These are phyloP conservation scores for Rhegmatorhina hoffmannsi DNA, from an alignment of 2,113 vertebrate genomes.

Conservation along the genomic window DNA sequence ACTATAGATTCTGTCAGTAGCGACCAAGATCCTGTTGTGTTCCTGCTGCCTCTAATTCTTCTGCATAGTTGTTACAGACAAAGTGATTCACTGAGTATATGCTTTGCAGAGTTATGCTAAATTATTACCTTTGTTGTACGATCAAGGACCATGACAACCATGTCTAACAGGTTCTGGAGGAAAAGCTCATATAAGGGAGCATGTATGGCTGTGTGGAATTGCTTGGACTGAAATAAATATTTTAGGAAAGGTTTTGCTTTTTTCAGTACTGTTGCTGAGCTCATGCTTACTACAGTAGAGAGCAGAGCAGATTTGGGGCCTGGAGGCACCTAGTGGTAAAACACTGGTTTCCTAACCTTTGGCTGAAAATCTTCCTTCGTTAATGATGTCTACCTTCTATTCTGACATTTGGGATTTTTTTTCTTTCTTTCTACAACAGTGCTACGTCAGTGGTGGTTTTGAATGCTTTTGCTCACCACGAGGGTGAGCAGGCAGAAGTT, in stretches of 20 bases:
- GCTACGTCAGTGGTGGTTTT: neutral
- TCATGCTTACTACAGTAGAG: neutral
- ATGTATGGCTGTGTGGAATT: neutral
- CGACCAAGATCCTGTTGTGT: neutral
- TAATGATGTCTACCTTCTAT: rapidly evolving
- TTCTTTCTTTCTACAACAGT: neutral
- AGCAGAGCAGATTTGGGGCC: neutral
- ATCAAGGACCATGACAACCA: neutral
- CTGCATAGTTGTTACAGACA: neutral
- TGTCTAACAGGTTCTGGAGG: neutral
- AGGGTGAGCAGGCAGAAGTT: neutral
- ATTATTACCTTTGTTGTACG: neutral
- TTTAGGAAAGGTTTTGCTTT: neutral
- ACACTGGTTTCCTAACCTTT: neutral
- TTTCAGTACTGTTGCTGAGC: neutral
- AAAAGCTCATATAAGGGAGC: neutral
- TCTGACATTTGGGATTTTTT: neutral
- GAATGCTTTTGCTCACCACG: neutral
- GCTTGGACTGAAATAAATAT: neutral
- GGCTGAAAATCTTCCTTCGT: neutral
- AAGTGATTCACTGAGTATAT: neutral
- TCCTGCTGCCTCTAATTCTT: neutral
- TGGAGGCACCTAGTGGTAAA: neutral
- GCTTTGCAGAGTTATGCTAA: neutral
- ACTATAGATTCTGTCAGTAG: neutral